Percentiles rank a stretch among this genome's conserved stretches.
Conservation (phyloP, 2,113 vertebrate genomes). For the Vanacampus margaritifer region DNA sequence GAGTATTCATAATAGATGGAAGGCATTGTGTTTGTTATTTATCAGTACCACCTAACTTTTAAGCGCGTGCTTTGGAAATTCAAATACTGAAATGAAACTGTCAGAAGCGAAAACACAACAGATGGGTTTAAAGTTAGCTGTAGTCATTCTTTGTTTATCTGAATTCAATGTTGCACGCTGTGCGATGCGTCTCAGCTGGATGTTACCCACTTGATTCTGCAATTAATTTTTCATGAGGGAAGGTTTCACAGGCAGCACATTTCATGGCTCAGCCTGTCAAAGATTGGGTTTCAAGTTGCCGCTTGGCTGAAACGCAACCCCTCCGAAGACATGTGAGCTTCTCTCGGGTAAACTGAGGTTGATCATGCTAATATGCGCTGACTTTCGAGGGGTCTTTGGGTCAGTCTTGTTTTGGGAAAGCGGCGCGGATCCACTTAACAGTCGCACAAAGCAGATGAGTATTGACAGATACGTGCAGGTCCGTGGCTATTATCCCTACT, state of each 20-base stretch:
- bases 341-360: slow-evolving; percentile 53
- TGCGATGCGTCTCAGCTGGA: slow-evolving; percentile 27
- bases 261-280: slow-evolving; percentile 61
- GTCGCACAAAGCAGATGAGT: slow-evolving; percentile 18
- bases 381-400: slow-evolving; percentile 42
- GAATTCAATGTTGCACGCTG: slow-evolving; percentile 15
- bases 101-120: background rate
- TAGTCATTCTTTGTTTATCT: slow-evolving; percentile 6
- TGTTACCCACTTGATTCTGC: slow-evolving; percentile 23
- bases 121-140: background rate
- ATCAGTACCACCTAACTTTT: slow-evolving; percentile 21
- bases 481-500: slow-evolving; percentile 7
- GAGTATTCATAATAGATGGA: slow-evolving; percentile 17
- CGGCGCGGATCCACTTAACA: slow-evolving; percentile 23
- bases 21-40: slow-evolving; percentile 6
- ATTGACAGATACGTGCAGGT: slow-evolving; percentile 28
- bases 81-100: background rate
- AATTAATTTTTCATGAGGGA: slow-evolving; percentile 66
- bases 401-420: slow-evolving; percentile 43
- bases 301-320: slow-evolving; percentile 55
- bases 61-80: background rate
- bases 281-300: slow-evolving; percentile 59
- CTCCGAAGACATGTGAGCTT: slow-evolving; percentile 41
- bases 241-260: slow-evolving; percentile 61
- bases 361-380: slow-evolving; percentile 48